phyloP scores from a whole-genome alignment of 2,888 invertebrate genomes.

The Drosophila melanosoma region DNA sequence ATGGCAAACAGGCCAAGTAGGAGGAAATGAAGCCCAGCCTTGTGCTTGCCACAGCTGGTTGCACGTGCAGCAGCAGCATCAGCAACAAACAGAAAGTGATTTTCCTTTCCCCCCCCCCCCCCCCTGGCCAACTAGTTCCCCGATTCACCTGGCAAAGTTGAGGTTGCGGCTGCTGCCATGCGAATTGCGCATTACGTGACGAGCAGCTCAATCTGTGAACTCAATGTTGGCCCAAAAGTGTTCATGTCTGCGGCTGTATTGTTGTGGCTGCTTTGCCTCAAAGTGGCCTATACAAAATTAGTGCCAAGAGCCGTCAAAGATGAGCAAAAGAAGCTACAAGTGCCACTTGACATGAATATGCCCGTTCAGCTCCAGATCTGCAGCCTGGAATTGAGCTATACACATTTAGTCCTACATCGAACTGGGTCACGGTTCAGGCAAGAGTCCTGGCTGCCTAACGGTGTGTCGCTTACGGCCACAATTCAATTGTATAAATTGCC shows the following conservation, averaged over 20 bases:
- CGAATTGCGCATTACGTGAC: slow-evolving; percentile 44
- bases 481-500: slow-evolving; percentile 38
- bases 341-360: slow-evolving; percentile 8
- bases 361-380: neutral
- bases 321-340: slow-evolving; percentile 28
- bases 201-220: slow-evolving; percentile 36
- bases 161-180: neutral
- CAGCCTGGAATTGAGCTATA: neutral
- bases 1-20: slow-evolving; percentile 1
- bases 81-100: slow-evolving; percentile 37
- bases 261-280: slow-evolving; percentile 5
- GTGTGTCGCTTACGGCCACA: slow-evolving; percentile 1
- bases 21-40: slow-evolving; percentile 4
- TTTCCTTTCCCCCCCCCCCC: slow-evolving; percentile 24
- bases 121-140: slow-evolving; percentile 10
- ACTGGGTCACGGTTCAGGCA: slow-evolving; percentile 15
- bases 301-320: neutral
- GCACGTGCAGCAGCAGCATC: slow-evolving; percentile 40
- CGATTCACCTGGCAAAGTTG: slow-evolving; percentile 29
- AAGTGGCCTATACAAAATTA: slow-evolving; percentile 29
- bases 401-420: neutral
- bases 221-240: slow-evolving; percentile 18
- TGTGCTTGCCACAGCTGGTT: slow-evolving; percentile 35
- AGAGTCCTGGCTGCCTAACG: neutral
- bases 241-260: neutral